A percentile compares a stretch with the other conserved stretches of the same genome.
Conservation (phyloP, 1,140 invertebrate genomes). For the Harpegnathos saltator region DNA sequence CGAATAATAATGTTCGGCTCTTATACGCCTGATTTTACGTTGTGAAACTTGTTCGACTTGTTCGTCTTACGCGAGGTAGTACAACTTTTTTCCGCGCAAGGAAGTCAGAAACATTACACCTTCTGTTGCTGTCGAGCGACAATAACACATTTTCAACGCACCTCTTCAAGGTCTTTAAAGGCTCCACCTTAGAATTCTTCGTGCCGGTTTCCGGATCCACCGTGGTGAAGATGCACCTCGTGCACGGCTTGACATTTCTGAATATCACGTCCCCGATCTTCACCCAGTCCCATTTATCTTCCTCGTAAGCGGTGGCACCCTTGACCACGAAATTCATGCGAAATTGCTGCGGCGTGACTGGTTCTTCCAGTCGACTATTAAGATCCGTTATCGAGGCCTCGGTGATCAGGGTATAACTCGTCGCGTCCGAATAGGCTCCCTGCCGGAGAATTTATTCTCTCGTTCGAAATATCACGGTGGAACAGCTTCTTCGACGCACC, state of each 20-base stretch:
- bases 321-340: conserved; percentile 90
- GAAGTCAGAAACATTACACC: not conserved
- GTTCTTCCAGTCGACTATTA: conserved; percentile 86
- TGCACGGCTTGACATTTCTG: conserved; percentile 89
- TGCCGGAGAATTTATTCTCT: conserved; percentile 64
- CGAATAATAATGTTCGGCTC: too few relatives aligned
- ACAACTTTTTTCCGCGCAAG: not conserved
- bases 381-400: conserved; percentile 88
- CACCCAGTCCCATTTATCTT: conserved; percentile 90
- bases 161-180: conserved; percentile 87
- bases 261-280: conserved; percentile 89
- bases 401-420: conserved; percentile 88
- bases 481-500: not conserved
- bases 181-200: conserved; percentile 86
- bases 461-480: conserved; percentile 16
- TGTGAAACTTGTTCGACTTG: not conserved
- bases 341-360: conserved; percentile 87
- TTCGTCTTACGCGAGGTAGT: not conserved
- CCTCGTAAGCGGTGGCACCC: conserved; percentile 88
- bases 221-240: conserved; percentile 88
- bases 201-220: conserved; percentile 86
- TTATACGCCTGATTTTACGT: too few relatives aligned
- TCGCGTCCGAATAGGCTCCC: conserved; percentile 88
- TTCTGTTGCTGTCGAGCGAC: not conserved
- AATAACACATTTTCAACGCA: conserved; percentile 69